These are phyloP conservation scores for Nibea coibor DNA, from an alignment of 2,113 vertebrate species.

Conservation along the genomic window DNA sequence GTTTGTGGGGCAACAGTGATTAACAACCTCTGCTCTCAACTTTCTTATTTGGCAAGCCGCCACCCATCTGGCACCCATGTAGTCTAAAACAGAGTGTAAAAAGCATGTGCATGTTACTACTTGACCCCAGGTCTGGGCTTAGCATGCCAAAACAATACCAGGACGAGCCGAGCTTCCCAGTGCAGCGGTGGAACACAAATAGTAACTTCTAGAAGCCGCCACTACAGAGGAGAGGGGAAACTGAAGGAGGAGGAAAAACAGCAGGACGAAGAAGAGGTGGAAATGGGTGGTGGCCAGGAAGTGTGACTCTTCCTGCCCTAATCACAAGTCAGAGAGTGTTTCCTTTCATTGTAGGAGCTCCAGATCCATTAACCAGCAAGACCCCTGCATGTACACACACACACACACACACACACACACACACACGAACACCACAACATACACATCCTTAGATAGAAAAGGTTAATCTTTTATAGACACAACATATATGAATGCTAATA, in stretches of 20 bases:
- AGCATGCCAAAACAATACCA: slow-evolving; percentile 77
- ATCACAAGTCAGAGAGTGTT: slow-evolving; percentile 84
- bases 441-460: slow-evolving; percentile 42
- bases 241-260: slow-evolving; percentile 78
- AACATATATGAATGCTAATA: slow-evolving; percentile 19
- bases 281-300: slow-evolving; percentile 85
- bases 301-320: slow-evolving; percentile 83
- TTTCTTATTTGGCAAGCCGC: slow-evolving; percentile 40
- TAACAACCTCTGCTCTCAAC: slow-evolving; percentile 8
- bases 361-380: slow-evolving; percentile 72
- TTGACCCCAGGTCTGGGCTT: slow-evolving; percentile 68
- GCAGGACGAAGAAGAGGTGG: slow-evolving; percentile 81
- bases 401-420: not conserved
- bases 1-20: slow-evolving; percentile 24
- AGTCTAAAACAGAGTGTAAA: slow-evolving; percentile 35
- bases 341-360: slow-evolving; percentile 86
- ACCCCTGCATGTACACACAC: slow-evolving; percentile 35
- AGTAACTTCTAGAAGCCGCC: slow-evolving; percentile 76
- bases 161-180: slow-evolving; percentile 74
- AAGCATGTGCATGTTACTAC: slow-evolving; percentile 37
- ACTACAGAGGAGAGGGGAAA: slow-evolving; percentile 70
- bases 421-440: slow-evolving; percentile 1
- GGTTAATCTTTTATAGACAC: slow-evolving; percentile 27
- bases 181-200: slow-evolving; percentile 76
- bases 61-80: slow-evolving; percentile 50